These are phyloP conservation scores for Trachurus trachurus DNA, from an alignment of 2,797 vertebrate genomes.

Conservation along the genomic window DNA sequence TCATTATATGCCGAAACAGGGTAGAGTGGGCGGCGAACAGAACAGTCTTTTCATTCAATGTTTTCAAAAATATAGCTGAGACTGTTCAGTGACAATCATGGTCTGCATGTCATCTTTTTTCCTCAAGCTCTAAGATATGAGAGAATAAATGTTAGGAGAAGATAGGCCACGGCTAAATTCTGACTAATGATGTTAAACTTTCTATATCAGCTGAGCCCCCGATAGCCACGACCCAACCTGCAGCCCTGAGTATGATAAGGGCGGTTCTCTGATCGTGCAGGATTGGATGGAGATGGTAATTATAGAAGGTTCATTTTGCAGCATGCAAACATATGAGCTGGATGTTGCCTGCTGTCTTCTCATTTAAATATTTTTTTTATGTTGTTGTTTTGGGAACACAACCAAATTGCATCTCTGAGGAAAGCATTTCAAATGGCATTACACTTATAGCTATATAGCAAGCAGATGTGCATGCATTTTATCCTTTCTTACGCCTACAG, in stretches of 20 bases:
- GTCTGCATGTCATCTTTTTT: constrained; percentile 22
- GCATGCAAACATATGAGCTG: constrained; percentile 28
- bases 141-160: constrained; percentile 48
- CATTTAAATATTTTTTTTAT: constrained; percentile 43
- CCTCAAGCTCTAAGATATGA: constrained; percentile 24
- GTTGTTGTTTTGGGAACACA: constrained; percentile 35
- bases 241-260: constrained; percentile 50
- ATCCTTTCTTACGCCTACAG: constrained; percentile 62
- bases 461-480: constrained; percentile 72
- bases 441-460: constrained; percentile 46
- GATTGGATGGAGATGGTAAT: constrained; percentile 49
- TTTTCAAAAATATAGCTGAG: constrained; percentile 39
- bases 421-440: constrained; percentile 55
- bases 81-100: constrained; percentile 36
- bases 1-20: constrained; percentile 55
- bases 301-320: constrained; percentile 51
- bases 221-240: constrained; percentile 44
- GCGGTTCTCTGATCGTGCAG: constrained; percentile 51
- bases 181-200: constrained; percentile 55
- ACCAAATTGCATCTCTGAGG: constrained; percentile 48
- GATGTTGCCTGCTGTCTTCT: constrained; percentile 48
- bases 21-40: constrained; percentile 57
- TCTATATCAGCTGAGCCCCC: constrained; percentile 40
- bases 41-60: constrained; percentile 28
- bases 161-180: constrained; percentile 46